A percentile compares a stretch with the other conserved stretches of the same genome.
These are phyloP conservation scores for Calosoma granatense DNA, from an alignment of 1,140 invertebrate species.

Conservation along the genomic window DNA sequence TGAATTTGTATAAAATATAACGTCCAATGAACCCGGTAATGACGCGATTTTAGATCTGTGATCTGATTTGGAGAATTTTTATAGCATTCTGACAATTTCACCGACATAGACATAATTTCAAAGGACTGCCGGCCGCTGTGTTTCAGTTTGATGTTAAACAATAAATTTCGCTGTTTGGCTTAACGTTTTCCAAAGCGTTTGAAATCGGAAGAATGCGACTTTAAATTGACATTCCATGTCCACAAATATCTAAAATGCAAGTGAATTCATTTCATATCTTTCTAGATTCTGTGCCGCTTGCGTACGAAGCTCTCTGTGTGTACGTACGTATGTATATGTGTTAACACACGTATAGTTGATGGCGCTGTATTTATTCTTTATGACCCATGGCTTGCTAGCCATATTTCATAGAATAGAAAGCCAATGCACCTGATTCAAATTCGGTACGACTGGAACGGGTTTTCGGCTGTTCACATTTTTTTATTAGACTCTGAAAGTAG, in stretches of 20 bases:
- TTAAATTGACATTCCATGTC: background rate
- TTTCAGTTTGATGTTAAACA: too few relatives aligned
- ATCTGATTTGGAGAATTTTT: background rate
- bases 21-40: background rate
- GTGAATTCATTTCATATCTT: background rate
- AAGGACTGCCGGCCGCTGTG: too few relatives aligned
- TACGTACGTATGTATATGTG: constrained; percentile 2
- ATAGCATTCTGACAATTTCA: background rate
- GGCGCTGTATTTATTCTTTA: too few relatives aligned
- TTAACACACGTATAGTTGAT: background rate
- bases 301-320: background rate
- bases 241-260: background rate
- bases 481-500: too few relatives aligned
- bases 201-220: background rate
- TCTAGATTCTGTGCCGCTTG: too few relatives aligned
- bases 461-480: too few relatives aligned
- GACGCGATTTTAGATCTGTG: background rate
- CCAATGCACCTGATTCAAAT: too few relatives aligned
- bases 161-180: too few relatives aligned
- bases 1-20: too few relatives aligned
- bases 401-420: too few relatives aligned
- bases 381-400: too few relatives aligned
- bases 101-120: background rate
- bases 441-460: too few relatives aligned
- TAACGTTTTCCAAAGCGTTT: background rate